Percentiles rank a stretch among this genome's conserved stretches.
Evolutionary conservation across 2,797 vertebrate species (phyloP).

Genomic region (Sandelia bainsii): DNA sequence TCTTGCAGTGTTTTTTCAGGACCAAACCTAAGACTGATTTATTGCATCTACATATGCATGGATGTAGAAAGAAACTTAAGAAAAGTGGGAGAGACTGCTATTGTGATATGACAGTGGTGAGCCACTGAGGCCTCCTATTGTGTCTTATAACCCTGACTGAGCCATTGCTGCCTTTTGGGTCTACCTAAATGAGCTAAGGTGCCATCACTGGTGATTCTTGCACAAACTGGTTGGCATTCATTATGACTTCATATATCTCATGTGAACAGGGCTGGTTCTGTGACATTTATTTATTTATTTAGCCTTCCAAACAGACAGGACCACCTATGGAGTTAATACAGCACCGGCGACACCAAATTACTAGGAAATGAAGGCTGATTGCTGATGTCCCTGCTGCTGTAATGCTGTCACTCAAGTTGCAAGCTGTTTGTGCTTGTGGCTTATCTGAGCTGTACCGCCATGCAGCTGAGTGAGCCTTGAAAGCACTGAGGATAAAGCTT

Average conservation of each 20-base stretch:
- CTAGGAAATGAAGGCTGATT: constrained; percentile 80
- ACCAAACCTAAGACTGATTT: neutral
- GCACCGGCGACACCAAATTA: constrained; percentile 68
- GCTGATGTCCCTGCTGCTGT: constrained; percentile 71
- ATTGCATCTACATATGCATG: neutral
- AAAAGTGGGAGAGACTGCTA: neutral
- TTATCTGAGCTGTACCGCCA: constrained; percentile 63
- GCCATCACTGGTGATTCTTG: constrained; percentile 28
- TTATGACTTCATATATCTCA: constrained; percentile 53
- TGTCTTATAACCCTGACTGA: neutral
- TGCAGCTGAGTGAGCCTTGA: constrained; percentile 41
- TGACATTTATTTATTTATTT: constrained; percentile 70
- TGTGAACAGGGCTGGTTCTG: constrained; percentile 28
- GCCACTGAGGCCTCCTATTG: constrained; percentile 1
- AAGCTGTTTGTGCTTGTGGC: constrained; percentile 67
- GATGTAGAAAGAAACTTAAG: neutral
- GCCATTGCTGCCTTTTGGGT: neutral
- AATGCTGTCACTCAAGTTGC: constrained; percentile 72
- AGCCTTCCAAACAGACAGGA: constrained; percentile 69
- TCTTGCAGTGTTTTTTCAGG: neutral
- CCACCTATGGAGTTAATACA: constrained; percentile 77
- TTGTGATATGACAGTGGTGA: constrained; percentile 31
- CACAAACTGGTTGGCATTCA: constrained; percentile 41
- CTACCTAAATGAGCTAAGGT: constrained; percentile 18
- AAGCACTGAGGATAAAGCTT: constrained; percentile 42